phyloP scores from a whole-genome alignment of 2,113 vertebrate species.

The Pelusios castaneus region DNA sequence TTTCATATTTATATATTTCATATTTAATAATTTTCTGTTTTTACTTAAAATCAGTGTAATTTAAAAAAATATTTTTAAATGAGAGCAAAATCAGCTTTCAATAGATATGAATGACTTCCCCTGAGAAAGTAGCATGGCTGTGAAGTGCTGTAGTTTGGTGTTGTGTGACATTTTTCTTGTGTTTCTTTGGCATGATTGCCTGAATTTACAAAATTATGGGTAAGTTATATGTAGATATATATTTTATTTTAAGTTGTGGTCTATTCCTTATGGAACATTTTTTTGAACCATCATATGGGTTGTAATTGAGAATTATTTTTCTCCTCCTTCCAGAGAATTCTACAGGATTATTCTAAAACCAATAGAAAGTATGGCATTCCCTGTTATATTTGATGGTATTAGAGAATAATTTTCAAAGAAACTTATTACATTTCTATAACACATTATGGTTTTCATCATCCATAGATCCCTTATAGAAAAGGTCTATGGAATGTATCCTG shows the following conservation, averaged over 20 bases:
- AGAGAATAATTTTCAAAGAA: background rate
- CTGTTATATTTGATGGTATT: background rate
- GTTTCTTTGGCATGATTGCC: background rate
- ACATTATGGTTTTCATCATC: background rate
- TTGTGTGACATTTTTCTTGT: background rate
- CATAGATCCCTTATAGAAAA: background rate
- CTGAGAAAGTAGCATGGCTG: background rate
- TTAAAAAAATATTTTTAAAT: background rate
- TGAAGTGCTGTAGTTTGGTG: background rate
- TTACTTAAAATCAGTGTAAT: constrained; percentile 22
- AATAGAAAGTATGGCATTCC: background rate
- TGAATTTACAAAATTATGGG: background rate
- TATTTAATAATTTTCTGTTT: background rate
- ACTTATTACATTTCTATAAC: background rate
- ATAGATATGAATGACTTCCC: background rate
- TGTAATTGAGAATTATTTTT: background rate
- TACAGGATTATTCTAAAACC: background rate
- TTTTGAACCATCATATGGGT: background rate
- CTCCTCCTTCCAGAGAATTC: background rate
- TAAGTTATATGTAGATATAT: background rate
- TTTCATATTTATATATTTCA: too few species aligned
- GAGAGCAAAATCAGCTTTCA: background rate
- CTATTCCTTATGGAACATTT: background rate
- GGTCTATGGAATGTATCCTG: background rate
- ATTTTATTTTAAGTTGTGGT: background rate